phyloP scores from a whole-genome alignment of 2,113 vertebrate genomes.

The Hoplias malabaricus region DNA sequence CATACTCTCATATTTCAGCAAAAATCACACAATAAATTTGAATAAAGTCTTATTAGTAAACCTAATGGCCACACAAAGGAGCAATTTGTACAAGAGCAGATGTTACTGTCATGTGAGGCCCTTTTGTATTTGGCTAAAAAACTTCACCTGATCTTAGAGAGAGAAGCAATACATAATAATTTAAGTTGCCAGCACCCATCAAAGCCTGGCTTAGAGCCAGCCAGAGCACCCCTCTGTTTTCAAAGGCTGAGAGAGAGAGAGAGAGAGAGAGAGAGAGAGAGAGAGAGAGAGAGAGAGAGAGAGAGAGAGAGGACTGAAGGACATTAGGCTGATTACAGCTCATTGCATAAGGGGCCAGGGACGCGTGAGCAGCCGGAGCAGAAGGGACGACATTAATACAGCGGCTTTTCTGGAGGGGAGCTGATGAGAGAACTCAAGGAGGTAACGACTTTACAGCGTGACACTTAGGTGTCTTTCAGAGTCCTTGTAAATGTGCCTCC shows the following conservation, averaged over 20 bases:
- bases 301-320: conserved; percentile 10
- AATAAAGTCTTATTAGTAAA: background rate
- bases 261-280: conserved; percentile 1
- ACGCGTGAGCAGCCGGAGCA: conserved; percentile 23
- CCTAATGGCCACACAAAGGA: background rate
- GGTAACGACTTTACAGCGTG: conserved; percentile 32
- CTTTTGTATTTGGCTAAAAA: background rate
- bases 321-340: conserved; percentile 41
- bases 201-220: conserved; percentile 29
- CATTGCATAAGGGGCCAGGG: conserved; percentile 32
- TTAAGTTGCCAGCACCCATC: conserved; percentile 12
- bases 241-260: background rate
- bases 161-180: background rate
- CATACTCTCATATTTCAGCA: background rate
- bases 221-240: conserved; percentile 16
- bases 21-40: background rate
- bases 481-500: conserved; percentile 39
- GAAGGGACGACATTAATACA: conserved; percentile 26
- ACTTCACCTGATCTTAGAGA: conserved; percentile 4
- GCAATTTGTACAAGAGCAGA: conserved; percentile 3
- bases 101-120: background rate
- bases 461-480: conserved; percentile 38
- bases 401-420: conserved; percentile 32
- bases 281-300: background rate
- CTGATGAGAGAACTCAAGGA: conserved; percentile 30